Conservation (phyloP, 2,797 vertebrate genomes). For the Spinus olivaceus region DNA sequence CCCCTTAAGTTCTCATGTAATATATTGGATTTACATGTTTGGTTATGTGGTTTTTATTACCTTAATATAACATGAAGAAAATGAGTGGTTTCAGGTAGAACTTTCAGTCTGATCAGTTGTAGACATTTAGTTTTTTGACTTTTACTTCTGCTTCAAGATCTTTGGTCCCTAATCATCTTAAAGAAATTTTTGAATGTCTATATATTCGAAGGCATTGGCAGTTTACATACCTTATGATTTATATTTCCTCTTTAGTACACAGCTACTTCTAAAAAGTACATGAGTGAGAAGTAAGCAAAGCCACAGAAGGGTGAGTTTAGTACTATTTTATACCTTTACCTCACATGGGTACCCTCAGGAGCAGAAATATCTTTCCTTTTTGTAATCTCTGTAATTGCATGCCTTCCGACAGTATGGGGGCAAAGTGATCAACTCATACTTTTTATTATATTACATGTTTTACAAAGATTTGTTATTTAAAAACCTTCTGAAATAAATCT, state of each 20-base stretch:
- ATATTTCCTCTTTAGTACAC: background rate
- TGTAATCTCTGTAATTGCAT: background rate
- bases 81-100: background rate
- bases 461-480: background rate
- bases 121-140: background rate
- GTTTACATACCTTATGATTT: background rate
- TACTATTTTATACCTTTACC: background rate
- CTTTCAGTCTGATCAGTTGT: background rate
- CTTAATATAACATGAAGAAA: background rate
- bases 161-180: background rate
- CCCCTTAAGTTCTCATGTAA: background rate
- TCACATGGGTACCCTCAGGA: background rate
- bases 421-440: background rate
- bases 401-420: accelerated
- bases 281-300: background rate
- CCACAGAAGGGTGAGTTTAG: background rate
- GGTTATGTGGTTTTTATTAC: background rate
- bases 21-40: background rate
- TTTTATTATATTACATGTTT: background rate
- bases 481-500: background rate
- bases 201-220: background rate
- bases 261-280: background rate
- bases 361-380: background rate
- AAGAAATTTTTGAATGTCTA: background rate
- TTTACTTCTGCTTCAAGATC: background rate